Evolutionary conservation across 37 sponge, comb jelly and placozoan species (phyloP), one percentile per base, ranked within the genome.

Genomic region (Crambe crambe): DNA sequence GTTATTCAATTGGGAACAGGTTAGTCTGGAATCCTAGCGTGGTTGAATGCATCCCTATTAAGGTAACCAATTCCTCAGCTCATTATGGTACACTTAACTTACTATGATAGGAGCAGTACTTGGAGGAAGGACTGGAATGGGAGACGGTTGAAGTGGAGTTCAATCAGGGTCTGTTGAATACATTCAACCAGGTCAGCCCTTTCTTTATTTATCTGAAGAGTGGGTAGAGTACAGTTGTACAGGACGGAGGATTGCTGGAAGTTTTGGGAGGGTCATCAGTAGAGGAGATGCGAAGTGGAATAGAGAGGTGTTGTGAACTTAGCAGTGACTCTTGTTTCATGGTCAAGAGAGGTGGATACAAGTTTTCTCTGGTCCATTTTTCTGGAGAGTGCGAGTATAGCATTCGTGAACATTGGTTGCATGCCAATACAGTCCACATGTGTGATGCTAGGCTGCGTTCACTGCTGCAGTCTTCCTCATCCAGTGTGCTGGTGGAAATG

Each of bases 1-100:
- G 60, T 32, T 66, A 22, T 84, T 77, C 58, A 71, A 56, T 15
- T 84, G 85, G 85, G 85, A 84, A 27, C 85, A 84, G 77, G 85
- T 77, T 41, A 22, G 68, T 15, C 20, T 10, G 4, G 4, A 68
- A 68, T 36, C 22, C n/a, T n/a, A n/a, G n/a, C n/a, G n/a, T n/a
- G n/a, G 12, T 22, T 75, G 21, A 35, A 68, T 68, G 69, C 31
- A 68, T 35, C 3, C 39, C 69, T 21, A 10, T 6, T 35, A 68
- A 4, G 25, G 10, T 10, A 36, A 68, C 5, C 69, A 31, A 10
- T 31, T 36, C 38, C 12, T 37, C 36, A 36, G 42, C 41, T 64
- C 12, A 47, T 47, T 47, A 47, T n/a, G 60, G 12, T 21, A 44
- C 17, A 17, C n/a, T n/a, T n/a, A 21, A 36, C 2, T 29, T 56